Conservation (phyloP, 2,113 vertebrate genomes). For the Prochilodus magdalenae region DNA sequence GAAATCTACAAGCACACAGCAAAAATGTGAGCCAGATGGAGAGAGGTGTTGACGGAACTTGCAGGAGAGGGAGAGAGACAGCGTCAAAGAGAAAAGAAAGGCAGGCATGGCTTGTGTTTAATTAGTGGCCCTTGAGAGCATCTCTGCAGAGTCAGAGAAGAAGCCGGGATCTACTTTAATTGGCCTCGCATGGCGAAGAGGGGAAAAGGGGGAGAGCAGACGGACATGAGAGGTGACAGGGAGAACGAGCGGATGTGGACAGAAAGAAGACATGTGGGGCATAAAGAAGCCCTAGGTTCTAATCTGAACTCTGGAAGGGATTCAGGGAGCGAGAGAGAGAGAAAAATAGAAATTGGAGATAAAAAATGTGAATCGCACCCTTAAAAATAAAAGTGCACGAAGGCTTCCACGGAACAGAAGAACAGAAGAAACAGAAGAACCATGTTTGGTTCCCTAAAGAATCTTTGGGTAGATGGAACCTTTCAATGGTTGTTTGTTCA, state of each 20-base stretch:
- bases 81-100: constrained; percentile 47
- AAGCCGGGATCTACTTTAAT: constrained; percentile 77
- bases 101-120: constrained; percentile 68
- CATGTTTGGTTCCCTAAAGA: no score
- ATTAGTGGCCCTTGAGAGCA: constrained; percentile 75
- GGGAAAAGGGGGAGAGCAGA: constrained; percentile 15
- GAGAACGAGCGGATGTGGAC: constrained; percentile 25
- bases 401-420: no score
- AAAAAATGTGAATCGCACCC: not conserved
- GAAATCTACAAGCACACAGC: constrained; percentile 13
- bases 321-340: constrained; percentile 30
- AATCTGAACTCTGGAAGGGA: not conserved
- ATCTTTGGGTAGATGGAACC: no score
- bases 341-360: not conserved
- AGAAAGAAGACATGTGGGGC: constrained; percentile 13
- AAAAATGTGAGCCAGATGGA: constrained; percentile 58
- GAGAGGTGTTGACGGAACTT: constrained; percentile 58
- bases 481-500: no score
- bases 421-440: no score
- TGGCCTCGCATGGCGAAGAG: constrained; percentile 67
- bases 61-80: constrained; percentile 26
- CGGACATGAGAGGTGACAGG: constrained; percentile 1
- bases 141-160: constrained; percentile 69
- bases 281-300: not conserved
- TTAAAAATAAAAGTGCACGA: no score